These are phyloP conservation scores for Crotalus viridis DNA, from an alignment of 2,113 vertebrate genomes.

Conservation along the genomic window DNA sequence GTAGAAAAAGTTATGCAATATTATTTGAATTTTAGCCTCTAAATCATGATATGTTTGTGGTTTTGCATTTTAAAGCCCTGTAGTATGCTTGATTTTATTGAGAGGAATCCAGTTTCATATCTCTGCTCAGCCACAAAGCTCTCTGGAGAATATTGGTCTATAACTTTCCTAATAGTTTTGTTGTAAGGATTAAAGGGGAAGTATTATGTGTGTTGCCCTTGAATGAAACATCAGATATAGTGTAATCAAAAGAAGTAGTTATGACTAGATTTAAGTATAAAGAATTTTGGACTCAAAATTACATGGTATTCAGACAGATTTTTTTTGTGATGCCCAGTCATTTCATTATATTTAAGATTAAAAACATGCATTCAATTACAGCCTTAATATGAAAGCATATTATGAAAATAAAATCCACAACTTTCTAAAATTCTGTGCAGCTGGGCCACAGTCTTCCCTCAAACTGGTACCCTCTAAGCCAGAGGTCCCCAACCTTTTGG, in stretches of 20 bases:
- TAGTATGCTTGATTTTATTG: not conserved
- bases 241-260: not conserved
- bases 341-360: not conserved
- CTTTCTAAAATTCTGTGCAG: not conserved
- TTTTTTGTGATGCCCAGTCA: not conserved
- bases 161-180: not conserved
- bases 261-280: not conserved
- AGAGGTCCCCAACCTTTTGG: no score
- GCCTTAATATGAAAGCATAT: not conserved
- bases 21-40: not conserved
- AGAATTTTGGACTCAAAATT: not conserved
- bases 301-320: not conserved
- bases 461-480: no score
- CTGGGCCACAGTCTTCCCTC: not conserved
- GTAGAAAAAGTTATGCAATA: not conserved
- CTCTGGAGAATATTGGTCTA: not conserved
- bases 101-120: not conserved
- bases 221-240: not conserved
- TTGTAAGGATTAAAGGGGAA: not conserved
- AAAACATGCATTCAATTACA: not conserved
- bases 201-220: not conserved
- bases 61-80: not conserved
- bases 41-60: not conserved
- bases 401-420: not conserved
- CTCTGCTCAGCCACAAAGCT: not conserved